These are phyloP conservation scores for Arrhamphus sclerolepis DNA, from an alignment of 2,797 vertebrate genomes.

Conservation along the genomic window DNA sequence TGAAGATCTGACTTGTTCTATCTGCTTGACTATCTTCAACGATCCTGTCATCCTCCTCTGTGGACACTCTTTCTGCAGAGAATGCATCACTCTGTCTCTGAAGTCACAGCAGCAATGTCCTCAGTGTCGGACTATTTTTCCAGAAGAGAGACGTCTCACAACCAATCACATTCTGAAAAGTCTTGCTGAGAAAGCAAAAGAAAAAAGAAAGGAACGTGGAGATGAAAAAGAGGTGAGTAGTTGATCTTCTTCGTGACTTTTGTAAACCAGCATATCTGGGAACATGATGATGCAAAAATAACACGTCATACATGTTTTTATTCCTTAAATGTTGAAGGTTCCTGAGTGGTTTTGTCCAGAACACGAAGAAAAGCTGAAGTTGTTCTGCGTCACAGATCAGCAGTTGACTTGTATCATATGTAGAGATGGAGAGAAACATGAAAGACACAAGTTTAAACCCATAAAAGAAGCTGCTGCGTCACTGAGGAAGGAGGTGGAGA, in stretches of 20 bases:
- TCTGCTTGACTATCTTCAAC: constrained; percentile 62
- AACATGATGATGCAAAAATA: no score
- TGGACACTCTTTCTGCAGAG: no score
- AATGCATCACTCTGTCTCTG: constrained; percentile 52
- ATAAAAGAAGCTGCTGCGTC: constrained; percentile 60
- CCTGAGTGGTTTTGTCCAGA: constrained; percentile 51
- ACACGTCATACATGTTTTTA: no score
- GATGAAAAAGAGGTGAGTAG: neutral
- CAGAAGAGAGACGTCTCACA: constrained; percentile 27
- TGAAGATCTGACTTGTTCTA: constrained; percentile 49
- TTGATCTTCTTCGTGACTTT: neutral
- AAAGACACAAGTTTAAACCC: constrained; percentile 66
- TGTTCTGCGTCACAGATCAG: constrained; percentile 75
- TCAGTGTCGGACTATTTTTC: constrained; percentile 45
- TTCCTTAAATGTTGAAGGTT: constrained; percentile 13
- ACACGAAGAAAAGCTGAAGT: constrained; percentile 71
- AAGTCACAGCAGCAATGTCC: constrained; percentile 42
- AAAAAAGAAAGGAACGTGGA: constrained; percentile 19
- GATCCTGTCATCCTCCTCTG: constrained; percentile 68
- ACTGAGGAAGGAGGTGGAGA: constrained; percentile 43
- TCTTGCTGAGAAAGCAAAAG: constrained; percentile 49
- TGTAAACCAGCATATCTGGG: no score
- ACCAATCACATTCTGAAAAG: constrained; percentile 55
- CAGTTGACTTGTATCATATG: constrained; percentile 65
- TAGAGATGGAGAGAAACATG: constrained; percentile 60